Evolutionary conservation across 2,888 invertebrate genomes (phyloP).

Genomic region (Cremastobaeus sp.): DNA sequence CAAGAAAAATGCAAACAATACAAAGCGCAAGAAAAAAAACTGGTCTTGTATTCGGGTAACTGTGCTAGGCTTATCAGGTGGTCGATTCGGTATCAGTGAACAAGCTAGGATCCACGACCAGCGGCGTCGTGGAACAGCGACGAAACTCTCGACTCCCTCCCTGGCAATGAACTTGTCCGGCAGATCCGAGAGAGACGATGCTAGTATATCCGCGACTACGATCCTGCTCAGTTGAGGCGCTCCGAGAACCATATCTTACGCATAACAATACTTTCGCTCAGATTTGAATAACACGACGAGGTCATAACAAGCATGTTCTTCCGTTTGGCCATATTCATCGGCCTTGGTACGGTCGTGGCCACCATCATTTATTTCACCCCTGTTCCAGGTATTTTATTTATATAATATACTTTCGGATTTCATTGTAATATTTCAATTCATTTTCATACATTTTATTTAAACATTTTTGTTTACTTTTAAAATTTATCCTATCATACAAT

Average conservation of each 20-base stretch:
- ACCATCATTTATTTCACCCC: conserved; percentile 86
- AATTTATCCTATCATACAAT: too few species aligned
- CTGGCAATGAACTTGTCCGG: conserved; percentile 76
- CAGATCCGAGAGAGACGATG: conserved; percentile 60
- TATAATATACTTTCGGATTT: too few species aligned
- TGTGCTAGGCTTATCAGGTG: too few species aligned
- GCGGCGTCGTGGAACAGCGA: conserved; percentile 7
- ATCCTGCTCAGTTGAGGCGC: conserved; percentile 67
- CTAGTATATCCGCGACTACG: conserved; percentile 74
- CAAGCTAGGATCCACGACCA: background rate
- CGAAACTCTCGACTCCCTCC: conserved; percentile 68
- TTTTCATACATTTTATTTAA: background rate
- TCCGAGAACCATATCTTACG: conserved; percentile 34
- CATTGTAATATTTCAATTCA: background rate
- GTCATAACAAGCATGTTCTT: conserved; percentile 78
- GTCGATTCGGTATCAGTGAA: conserved; percentile 2
- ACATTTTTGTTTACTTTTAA: background rate
- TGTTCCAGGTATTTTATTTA: conserved; percentile 81
- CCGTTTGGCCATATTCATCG: conserved; percentile 83
- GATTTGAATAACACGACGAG: conserved; percentile 34
- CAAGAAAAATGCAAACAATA: too few species aligned
- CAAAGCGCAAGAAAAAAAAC: too few species aligned
- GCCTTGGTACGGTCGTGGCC: conserved; percentile 83
- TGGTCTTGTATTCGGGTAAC: too few species aligned
- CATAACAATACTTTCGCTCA: conserved; percentile 53